phyloP scores from a whole-genome alignment of 2,888 invertebrate genomes.

The Leptura quadrifasciata region DNA sequence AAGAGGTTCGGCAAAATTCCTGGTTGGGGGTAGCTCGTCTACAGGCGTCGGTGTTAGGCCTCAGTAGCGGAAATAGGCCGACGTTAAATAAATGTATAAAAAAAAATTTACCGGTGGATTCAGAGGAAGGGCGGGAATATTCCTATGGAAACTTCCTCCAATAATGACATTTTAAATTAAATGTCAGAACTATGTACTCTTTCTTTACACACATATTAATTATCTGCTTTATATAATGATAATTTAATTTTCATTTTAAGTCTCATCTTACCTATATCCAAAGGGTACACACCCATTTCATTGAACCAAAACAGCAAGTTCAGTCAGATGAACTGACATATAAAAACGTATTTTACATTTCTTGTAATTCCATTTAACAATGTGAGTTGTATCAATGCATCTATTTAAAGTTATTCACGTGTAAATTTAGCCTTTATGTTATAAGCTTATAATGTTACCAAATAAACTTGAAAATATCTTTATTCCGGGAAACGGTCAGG shows the following conservation, averaged over 20 bases:
- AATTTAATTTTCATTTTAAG: slow-evolving; percentile 1
- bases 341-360: slow-evolving; percentile 1
- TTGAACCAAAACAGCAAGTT: not conserved
- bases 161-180: too few relatives aligned
- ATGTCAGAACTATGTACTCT: too few relatives aligned
- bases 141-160: too few relatives aligned
- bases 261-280: not conserved
- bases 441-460: not conserved
- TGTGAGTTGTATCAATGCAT: not conserved
- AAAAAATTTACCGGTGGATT: too few relatives aligned
- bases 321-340: not conserved
- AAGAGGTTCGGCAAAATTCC: too few relatives aligned
- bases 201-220: too few relatives aligned
- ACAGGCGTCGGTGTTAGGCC: too few relatives aligned
- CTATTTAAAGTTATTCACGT: not conserved
- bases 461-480: not conserved
- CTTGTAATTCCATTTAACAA: not conserved
- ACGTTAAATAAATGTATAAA: too few relatives aligned
- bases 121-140: too few relatives aligned
- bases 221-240: too few relatives aligned
- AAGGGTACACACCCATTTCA: not conserved
- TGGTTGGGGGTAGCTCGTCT: too few relatives aligned
- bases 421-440: not conserved
- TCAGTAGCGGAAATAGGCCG: too few relatives aligned
- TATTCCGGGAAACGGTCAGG: not conserved